Base-by-base conservation (phyloP, 1,140 invertebrate species). In the Ceratosolen fusciceps region DNA sequence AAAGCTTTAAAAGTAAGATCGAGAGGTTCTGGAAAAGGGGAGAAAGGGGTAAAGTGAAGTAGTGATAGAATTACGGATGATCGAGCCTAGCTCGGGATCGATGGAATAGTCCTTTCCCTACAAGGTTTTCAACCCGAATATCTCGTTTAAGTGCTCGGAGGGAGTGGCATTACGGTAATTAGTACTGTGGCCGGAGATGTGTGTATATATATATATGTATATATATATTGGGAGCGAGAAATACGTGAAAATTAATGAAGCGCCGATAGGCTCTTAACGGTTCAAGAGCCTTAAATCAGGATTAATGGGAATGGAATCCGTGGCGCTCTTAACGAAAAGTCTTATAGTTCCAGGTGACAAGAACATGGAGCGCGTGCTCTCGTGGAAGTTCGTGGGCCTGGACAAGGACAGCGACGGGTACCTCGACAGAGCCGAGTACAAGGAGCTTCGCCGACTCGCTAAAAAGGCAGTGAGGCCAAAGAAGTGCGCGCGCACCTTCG, bases 321-420 rank as follows among this genome's bases (percentile, higher is more conserved):
- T 21, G 3, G 49, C 14, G 10, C 19, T 52, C 49, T 52, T 52
- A 62, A 34, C 14, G 29, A 62, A 62, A 62, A 34, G n/a, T 65
- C 31, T 65, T 19, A 7, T 37, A 21, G 1, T 3, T 65, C 10
- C 71, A 88, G 90, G 86, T 12, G 90, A 90, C 26, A 89, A 90
- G 71, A 88, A 90, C 52, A 84, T 87, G 10, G 88, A 88, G 43
- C 85, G 86, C 1, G 94, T 96, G 0, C 85, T 97, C 12, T 93
- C 95, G 62, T 98, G 97, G 97, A 98, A 98, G 88, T 98, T 98
- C 84, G 87, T 91, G 1, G 92, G 94, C 62, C 90, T 98, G 83
- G 97, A 98, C 89, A 88, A 88, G 43, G 94, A 98, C 88, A 91
- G 91, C 19, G 96, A 97, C 88, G 92, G 93, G 34, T 90, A 91